A percentile compares a stretch with the other conserved stretches of the same genome.
Conservation (phyloP, 2,888 invertebrate genomes). For the Vannuccia rotundouncinata region DNA sequence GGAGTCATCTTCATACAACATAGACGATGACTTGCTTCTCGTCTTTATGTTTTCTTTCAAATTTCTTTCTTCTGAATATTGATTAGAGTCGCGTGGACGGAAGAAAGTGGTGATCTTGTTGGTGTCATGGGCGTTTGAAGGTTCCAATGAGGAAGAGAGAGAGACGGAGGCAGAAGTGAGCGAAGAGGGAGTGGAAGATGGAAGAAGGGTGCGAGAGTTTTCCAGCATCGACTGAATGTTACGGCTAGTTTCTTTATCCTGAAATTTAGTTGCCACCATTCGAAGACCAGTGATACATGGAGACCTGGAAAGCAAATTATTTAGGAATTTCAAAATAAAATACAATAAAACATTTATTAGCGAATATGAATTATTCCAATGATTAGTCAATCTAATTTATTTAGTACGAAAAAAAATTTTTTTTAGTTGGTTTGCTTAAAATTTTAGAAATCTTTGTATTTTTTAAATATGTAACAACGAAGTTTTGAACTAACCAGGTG, state of each 20-base stretch:
- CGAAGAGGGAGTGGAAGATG: neutral
- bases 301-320: too few species aligned
- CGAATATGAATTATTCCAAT: too few species aligned
- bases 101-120: neutral
- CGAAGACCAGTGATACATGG: conserved; percentile 11
- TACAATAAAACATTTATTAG: too few species aligned
- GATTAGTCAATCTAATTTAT: too few species aligned
- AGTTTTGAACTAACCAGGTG: too few species aligned
- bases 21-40: neutral
- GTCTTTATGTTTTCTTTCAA: neutral
- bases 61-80: neutral
- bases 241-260: neutral
- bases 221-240: conserved; percentile 9
- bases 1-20: too few species aligned
- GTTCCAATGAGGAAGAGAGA: neutral
- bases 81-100: neutral
- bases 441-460: too few species aligned
- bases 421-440: too few species aligned
- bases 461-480: too few species aligned
- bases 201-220: neutral
- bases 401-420: too few species aligned
- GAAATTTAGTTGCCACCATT: conserved; percentile 10
- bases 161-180: neutral
- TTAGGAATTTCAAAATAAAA: too few species aligned
- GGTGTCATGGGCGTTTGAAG: neutral